Evolutionary conservation across 1,140 invertebrate genomes (phyloP), one percentile per base, ranked within the genome.

Genomic region (Cataglyphis hispanica): DNA sequence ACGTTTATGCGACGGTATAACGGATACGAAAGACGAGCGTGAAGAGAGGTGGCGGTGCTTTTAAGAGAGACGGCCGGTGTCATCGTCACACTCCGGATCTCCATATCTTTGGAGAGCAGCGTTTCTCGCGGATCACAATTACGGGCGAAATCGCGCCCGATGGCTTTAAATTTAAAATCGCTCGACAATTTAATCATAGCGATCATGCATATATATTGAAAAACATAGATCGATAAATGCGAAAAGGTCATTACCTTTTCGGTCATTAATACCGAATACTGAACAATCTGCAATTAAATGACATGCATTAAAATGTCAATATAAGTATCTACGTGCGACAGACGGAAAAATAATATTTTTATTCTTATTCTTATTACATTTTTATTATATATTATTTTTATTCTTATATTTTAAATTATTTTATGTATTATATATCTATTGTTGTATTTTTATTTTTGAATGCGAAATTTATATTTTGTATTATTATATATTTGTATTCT

Each of bases 91-190:
- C 25, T 72, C 16, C 19, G 25, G n/a, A 83, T 83, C 37, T 69
- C 13, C 37, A 34, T 60, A 74, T 61, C 56, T 46, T 60, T 19
- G 37, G 11, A 58, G 4, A 60, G 19, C 61, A 66, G 31, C 11
- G 43, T 22, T 80, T 78, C 43, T 78, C 43, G 19, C 19, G 27
- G 19, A 43, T 72, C 37, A 31, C 46, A 58, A 80, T 69, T 72
- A 72, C 25, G 53, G 46, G 25, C 13, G 37, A 61, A 83, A 60
- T 74, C 37, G 11, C n/a, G 60, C 19, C 66, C 22, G 53, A 72
- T 60, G n/a, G 25, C 40, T 63, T 31, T n/a, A 31, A 78, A 63
- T 46, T 60, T 46, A 6, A 74, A 83, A 31, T 46, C 67, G 37
- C 37, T 72, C 13, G 34, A 43, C 6, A n/a, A 37, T 31, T 74